Evolutionary conservation across 2,113 vertebrate species (phyloP).

Genomic region (Copsychus sechellarum): DNA sequence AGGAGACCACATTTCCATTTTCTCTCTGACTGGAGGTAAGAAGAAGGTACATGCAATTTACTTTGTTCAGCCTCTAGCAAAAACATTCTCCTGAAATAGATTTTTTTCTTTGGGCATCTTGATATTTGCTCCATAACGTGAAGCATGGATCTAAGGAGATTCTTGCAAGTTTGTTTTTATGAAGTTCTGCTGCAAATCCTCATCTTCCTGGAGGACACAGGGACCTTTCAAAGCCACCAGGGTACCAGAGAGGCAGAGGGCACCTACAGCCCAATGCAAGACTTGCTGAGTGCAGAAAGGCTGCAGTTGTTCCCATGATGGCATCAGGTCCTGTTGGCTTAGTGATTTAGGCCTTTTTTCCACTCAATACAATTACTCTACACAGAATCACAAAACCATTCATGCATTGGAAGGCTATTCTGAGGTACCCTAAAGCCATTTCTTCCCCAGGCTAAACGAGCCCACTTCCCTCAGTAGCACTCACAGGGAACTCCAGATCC

Average conservation of each 20-base stretch:
- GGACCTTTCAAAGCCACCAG: not conserved
- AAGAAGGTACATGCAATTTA: not conserved
- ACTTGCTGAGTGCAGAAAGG: not conserved
- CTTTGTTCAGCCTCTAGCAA: not conserved
- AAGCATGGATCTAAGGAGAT: not conserved
- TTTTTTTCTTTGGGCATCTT: not conserved
- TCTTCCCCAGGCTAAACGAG: not conserved
- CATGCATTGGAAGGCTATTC: not conserved
- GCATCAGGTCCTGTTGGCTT: not conserved
- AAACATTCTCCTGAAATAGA: not conserved
- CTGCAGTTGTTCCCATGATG: not conserved
- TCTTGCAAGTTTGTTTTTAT: not conserved
- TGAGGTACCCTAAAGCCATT: not conserved
- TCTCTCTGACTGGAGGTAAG: not conserved
- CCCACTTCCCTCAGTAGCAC: not conserved
- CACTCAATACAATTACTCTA: not conserved
- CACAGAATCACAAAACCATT: not conserved
- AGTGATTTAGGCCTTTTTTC: not conserved
- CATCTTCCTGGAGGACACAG: not conserved
- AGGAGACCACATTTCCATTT: not conserved
- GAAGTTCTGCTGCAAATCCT: not conserved
- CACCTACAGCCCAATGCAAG: accelerated
- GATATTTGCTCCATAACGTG: not conserved
- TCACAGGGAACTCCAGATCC: not conserved
- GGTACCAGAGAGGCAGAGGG: not conserved